phyloP scores from a whole-genome alignment of 2,797 vertebrate species.

The Xiphophorus birchmanni region DNA sequence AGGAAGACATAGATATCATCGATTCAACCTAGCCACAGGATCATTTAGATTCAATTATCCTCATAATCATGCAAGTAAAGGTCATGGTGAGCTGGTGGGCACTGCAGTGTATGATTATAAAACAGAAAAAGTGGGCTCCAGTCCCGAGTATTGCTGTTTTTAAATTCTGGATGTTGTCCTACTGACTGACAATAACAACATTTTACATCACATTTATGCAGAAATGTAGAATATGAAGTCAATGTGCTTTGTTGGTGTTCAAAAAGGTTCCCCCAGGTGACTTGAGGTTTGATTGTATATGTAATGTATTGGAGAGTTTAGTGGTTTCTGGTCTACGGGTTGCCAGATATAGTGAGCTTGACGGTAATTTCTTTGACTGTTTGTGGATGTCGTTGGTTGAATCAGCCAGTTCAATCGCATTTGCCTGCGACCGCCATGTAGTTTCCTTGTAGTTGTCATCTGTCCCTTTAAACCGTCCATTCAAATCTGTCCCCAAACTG shows the following conservation, averaged over 20 bases:
- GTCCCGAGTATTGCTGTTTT: neutral
- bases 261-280: neutral
- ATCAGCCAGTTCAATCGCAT: neutral
- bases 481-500: neutral
- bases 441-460: neutral
- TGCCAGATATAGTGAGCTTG: neutral
- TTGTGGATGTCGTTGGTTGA: neutral
- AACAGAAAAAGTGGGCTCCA: neutral
- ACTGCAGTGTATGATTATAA: conserved; percentile 15
- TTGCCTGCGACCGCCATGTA: neutral
- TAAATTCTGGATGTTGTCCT: neutral
- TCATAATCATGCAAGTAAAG: conserved; percentile 64
- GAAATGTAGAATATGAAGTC: neutral
- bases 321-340: neutral
- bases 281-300: neutral
- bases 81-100: conserved; percentile 45
- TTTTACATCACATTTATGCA: neutral
- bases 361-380: neutral
- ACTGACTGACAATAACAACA: too few species aligned
- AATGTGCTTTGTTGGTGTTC: neutral
- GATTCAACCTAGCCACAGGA: conserved; percentile 38
- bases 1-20: conserved; percentile 42
- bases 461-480: too few species aligned
- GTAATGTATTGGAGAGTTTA: too few species aligned
- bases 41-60: conserved; percentile 65